These are phyloP conservation scores for Onchidella celtica DNA, from an alignment of 2,888 invertebrate genomes.

Conservation along the genomic window DNA sequence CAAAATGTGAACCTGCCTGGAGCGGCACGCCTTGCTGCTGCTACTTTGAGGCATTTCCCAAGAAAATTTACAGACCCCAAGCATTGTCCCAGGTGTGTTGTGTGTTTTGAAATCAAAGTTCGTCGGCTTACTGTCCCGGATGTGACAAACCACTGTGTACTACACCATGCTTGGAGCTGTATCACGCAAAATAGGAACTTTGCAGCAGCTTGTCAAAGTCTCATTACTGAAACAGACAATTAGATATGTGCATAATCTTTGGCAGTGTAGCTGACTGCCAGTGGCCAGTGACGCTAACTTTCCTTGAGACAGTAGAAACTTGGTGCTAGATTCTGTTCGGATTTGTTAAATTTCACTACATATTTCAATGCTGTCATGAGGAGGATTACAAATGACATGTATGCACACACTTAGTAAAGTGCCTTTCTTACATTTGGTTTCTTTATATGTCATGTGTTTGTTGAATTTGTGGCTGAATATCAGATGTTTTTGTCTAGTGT, in stretches of 20 bases:
- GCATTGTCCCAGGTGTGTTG: constrained; percentile 50
- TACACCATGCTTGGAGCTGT: constrained; percentile 48
- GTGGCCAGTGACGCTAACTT: not conserved
- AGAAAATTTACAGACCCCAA: constrained; percentile 40
- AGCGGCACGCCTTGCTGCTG: not conserved
- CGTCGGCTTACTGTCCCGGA: constrained; percentile 47
- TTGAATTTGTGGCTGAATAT: not conserved
- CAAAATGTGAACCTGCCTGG: not conserved
- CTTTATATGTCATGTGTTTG: not conserved
- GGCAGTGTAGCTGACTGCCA: not conserved
- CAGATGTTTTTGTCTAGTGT: not conserved
- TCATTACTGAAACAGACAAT: not conserved
- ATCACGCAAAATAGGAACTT: constrained; percentile 45
- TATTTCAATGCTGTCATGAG: not conserved
- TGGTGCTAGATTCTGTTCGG: not conserved
- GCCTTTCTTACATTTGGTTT: not conserved
- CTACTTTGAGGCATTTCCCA: not conserved
- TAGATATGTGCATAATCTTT: not conserved
- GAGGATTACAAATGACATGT: not conserved
- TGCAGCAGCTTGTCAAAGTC: not conserved
- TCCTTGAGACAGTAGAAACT: not conserved
- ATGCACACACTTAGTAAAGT: not conserved
- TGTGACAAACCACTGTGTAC: constrained; percentile 51
- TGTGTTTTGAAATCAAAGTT: constrained; percentile 38
- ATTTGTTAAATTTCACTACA: not conserved